Percentiles rank a stretch among this genome's conserved stretches.
phyloP scores from a whole-genome alignment of 2,113 vertebrate species.

The Myotis brandtii region DNA sequence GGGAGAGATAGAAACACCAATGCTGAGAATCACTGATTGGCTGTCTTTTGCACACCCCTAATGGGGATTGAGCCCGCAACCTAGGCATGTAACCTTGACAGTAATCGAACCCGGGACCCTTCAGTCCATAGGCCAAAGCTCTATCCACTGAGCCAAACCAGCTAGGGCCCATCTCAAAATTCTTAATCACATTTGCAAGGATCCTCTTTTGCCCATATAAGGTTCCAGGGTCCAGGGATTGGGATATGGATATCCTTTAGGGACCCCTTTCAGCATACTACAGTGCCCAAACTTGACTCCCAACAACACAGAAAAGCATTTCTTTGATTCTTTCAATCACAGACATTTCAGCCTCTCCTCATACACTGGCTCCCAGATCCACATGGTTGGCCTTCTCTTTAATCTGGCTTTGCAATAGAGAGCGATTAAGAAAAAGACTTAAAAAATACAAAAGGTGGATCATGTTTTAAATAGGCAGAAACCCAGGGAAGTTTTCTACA shows the following conservation, averaged over 20 bases:
- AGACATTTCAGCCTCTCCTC: not conserved
- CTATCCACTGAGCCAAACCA: no score
- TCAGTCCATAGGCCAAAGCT: no score
- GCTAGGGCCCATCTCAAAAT: not conserved
- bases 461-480: conserved; percentile 35
- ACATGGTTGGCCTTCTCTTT: not conserved
- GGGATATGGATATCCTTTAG: not conserved
- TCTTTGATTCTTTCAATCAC: not conserved
- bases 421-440: not conserved
- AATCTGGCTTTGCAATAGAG: not conserved
- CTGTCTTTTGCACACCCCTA: no score
- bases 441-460: not conserved
- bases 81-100: no score
- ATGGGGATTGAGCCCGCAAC: no score
- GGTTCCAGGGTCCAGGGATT: not conserved
- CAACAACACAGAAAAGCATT: not conserved
- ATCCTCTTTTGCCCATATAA: not conserved
- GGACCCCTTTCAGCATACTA: not conserved
- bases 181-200: not conserved
- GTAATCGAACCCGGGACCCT: no score
- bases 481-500: not conserved
- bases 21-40: no score
- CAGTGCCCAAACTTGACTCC: not conserved
- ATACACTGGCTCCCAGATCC: not conserved
- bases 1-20: no score